phyloP scores from a whole-genome alignment of 2,888 invertebrate species.

The Limenitis camilla region DNA sequence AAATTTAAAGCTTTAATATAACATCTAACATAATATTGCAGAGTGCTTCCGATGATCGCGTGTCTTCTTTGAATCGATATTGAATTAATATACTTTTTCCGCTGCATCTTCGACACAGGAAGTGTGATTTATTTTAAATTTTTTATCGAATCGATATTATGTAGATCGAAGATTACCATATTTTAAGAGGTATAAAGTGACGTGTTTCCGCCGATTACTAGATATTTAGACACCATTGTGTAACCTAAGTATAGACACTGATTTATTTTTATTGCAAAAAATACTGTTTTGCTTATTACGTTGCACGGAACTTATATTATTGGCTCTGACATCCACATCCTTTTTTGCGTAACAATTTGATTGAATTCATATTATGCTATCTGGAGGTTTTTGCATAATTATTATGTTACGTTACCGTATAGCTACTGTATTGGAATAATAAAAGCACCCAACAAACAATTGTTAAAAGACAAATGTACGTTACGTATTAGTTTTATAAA shows the following conservation, averaged over 20 bases:
- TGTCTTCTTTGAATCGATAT: conserved; percentile 38
- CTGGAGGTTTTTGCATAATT: background rate
- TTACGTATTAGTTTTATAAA: no score
- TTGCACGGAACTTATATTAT: conserved; percentile 8
- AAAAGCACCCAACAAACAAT: no score
- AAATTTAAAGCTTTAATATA: background rate
- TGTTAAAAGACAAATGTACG: no score
- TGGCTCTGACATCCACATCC: conserved; percentile 1
- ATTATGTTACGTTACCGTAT: background rate
- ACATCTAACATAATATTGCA: conserved; percentile 13
- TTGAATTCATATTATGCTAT: background rate
- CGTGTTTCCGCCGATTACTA: conserved; percentile 24
- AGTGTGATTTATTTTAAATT: conserved; percentile 37
- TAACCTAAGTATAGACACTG: conserved; percentile 12
- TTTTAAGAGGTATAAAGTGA: conserved; percentile 9
- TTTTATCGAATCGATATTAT: conserved; percentile 33
- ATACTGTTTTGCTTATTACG: background rate
- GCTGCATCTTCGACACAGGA: conserved; percentile 39
- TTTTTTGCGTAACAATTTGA: background rate
- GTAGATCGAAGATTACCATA: conserved; percentile 21
- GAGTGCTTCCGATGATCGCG: conserved; percentile 48
- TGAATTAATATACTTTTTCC: conserved; percentile 37
- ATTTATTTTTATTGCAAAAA: conserved; percentile 2
- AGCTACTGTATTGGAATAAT: no score
- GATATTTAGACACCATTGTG: conserved; percentile 16